A percentile compares a stretch with the other conserved stretches of the same genome.
These are phyloP conservation scores for Anguilla obscura DNA, from an alignment of 2,797 vertebrate species.

Conservation along the genomic window DNA sequence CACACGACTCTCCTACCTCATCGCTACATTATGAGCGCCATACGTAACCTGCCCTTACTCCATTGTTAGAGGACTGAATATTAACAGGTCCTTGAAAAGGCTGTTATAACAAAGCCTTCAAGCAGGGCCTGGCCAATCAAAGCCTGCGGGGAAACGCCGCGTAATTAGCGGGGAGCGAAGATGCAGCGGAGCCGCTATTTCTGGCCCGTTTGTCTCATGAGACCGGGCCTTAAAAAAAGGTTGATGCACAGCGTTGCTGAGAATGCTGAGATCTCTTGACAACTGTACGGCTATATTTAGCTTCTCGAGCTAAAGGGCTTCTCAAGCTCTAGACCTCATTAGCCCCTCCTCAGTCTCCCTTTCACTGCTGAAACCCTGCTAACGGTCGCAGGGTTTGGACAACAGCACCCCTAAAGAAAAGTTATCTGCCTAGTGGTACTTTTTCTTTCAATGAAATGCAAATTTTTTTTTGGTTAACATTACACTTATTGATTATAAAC, in stretches of 20 bases:
- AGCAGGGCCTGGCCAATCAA: background rate
- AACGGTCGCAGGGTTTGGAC: too few relatives aligned
- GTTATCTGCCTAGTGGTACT: background rate
- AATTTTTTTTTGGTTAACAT: background rate
- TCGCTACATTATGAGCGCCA: background rate
- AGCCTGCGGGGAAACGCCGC: background rate
- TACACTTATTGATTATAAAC: background rate
- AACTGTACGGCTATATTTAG: slow-evolving; percentile 35
- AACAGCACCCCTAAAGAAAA: background rate
- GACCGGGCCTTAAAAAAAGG: background rate
- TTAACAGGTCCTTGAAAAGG: background rate
- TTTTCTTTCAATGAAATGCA: background rate
- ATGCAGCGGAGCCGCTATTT: slow-evolving; percentile 16
- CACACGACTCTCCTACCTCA: background rate
- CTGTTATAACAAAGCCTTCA: background rate
- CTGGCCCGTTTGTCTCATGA: slow-evolving; percentile 21
- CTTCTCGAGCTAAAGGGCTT: background rate
- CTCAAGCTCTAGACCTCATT: background rate
- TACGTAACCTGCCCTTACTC: background rate
- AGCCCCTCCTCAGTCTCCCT: background rate
- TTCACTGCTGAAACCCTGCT: background rate
- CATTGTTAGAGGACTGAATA: background rate
- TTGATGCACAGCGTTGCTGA: background rate
- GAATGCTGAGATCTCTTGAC: slow-evolving; percentile 19
- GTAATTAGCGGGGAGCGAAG: slow-evolving; percentile 27